phyloP scores from a whole-genome alignment of 2,888 invertebrate genomes.

The Drosophila longiperda region DNA sequence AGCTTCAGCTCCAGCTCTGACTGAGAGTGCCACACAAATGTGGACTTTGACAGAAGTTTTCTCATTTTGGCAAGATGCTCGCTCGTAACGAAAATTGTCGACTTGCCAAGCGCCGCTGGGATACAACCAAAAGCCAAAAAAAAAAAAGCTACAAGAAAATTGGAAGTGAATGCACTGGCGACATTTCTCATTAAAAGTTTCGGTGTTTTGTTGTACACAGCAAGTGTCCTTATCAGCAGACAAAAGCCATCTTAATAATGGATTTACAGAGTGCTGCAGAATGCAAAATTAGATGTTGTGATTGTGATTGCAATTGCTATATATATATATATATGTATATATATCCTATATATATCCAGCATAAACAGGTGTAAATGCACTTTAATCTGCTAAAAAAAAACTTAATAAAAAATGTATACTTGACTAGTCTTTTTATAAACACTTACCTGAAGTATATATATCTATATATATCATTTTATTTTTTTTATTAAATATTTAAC shows the following conservation, averaged over 20 bases:
- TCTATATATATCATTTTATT: no score
- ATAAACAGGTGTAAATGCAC: conserved; percentile 48
- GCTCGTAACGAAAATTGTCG: conserved; percentile 78
- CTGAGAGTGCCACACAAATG: conserved; percentile 23
- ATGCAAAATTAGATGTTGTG: conserved; percentile 27
- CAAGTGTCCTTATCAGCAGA: conserved; percentile 74
- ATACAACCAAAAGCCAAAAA: conserved; percentile 33
- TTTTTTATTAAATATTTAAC: no score
- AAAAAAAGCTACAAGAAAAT: conserved; percentile 39
- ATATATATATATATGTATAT: background rate
- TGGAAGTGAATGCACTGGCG: conserved; percentile 62
- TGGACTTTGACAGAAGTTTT: conserved; percentile 73
- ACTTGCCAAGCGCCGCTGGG: conserved; percentile 69
- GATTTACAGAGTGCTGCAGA: conserved; percentile 31
- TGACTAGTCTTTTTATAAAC: background rate
- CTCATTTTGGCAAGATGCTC: conserved; percentile 76
- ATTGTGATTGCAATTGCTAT: conserved; percentile 8
- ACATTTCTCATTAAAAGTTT: conserved; percentile 79
- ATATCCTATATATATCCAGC: background rate
- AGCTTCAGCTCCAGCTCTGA: conserved; percentile 24
- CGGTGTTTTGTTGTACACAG: conserved; percentile 55
- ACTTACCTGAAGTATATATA: background rate
- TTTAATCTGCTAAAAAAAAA: background rate
- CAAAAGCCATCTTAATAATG: conserved; percentile 72
- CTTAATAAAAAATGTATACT: background rate